Evolutionary conservation across 2,888 invertebrate genomes (phyloP).

Genomic region (Spisula subtruncata): DNA sequence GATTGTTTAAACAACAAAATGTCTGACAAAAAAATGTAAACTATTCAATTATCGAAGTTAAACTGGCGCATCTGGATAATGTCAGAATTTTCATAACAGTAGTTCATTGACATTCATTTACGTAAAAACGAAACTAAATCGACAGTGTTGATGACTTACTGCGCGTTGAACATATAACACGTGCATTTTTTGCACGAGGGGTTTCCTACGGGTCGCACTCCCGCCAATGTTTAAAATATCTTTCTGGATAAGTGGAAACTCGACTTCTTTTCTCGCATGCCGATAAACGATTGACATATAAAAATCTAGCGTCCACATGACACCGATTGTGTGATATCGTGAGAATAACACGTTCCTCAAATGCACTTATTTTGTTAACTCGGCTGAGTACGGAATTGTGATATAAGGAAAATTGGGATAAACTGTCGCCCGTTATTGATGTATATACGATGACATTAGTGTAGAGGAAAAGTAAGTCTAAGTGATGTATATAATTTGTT

Average conservation of each 20-base stretch:
- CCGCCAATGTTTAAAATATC: not conserved
- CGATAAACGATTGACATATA: slow-evolving; percentile 11
- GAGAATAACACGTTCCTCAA: slow-evolving; percentile 10
- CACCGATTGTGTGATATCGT: not conserved
- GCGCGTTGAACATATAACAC: not conserved
- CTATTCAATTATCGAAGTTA: slow-evolving; percentile 1
- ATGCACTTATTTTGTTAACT: too few relatives aligned
- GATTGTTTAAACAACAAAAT: not conserved
- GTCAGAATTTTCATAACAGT: not conserved
- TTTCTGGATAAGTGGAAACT: not conserved
- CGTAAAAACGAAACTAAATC: not conserved
- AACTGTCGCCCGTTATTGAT: not conserved
- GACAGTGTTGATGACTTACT: slow-evolving; percentile 1
- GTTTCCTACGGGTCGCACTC: not conserved
- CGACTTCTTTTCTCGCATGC: not conserved
- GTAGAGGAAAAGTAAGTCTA: too few relatives aligned
- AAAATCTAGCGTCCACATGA: slow-evolving; percentile 8
- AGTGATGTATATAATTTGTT: too few relatives aligned
- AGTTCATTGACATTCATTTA: slow-evolving; percentile 8
- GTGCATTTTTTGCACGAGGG: not conserved
- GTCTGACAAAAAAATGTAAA: not conserved
- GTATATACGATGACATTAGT: not conserved
- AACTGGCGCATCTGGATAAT: not conserved
- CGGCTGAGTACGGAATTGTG: not conserved
- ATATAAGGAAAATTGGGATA: slow-evolving; percentile 3